These are phyloP conservation scores for Notoglanidium macrostoma DNA, from an alignment of 2,797 vertebrate species.

Conservation along the genomic window DNA sequence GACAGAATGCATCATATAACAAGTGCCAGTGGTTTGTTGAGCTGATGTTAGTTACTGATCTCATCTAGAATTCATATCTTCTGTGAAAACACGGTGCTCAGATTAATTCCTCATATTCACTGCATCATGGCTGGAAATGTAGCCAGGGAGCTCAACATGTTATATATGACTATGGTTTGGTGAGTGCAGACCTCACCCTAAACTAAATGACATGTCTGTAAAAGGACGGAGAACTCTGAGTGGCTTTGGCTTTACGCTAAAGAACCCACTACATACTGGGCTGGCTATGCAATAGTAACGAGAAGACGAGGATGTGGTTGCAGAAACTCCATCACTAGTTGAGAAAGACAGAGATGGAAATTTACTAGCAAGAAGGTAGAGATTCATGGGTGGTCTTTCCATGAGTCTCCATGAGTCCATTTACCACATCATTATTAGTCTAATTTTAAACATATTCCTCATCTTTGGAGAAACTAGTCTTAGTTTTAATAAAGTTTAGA, in stretches of 20 bases:
- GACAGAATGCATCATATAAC: neutral
- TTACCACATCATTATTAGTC: neutral
- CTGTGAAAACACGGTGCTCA: neutral
- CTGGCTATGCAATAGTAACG: neutral
- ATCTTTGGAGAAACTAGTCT: neutral
- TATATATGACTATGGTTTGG: neutral
- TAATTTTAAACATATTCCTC: neutral
- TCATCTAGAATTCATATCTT: neutral
- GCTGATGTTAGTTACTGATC: neutral
- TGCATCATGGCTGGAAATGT: neutral
- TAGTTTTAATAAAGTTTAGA: conserved; percentile 3
- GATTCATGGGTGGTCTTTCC: neutral
- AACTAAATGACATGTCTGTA: neutral
- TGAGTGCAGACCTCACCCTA: neutral
- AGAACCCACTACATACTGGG: neutral
- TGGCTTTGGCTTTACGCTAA: neutral
- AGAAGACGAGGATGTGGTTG: neutral
- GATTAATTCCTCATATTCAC: neutral
- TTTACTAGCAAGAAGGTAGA: neutral
- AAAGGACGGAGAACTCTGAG: neutral
- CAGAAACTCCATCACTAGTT: neutral
- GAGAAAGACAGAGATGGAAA: neutral
- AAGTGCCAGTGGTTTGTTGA: neutral
- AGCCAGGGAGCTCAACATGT: neutral
- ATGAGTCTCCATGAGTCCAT: neutral